Conservation (phyloP, 2,888 invertebrate genomes). For the Poecilobothrus nobilitatus region DNA sequence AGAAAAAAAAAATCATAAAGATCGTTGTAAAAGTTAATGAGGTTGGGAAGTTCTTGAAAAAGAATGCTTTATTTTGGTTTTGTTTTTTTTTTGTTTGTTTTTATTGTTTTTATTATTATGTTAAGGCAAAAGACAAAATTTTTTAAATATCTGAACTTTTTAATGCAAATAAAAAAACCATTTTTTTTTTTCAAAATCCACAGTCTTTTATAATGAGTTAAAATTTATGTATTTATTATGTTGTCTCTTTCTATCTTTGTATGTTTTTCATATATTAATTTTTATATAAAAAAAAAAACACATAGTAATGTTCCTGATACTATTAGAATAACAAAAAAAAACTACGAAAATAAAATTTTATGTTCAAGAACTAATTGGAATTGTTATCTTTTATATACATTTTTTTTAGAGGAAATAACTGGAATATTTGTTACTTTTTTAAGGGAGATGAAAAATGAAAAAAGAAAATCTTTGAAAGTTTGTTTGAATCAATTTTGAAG, state of each 20-base stretch:
- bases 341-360: background rate
- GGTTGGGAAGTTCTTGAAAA: background rate
- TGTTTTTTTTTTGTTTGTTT: too few species aligned
- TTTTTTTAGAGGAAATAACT: background rate
- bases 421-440: too few species aligned
- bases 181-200: background rate
- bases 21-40: background rate
- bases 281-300: too few species aligned
- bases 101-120: too few species aligned
- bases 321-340: too few species aligned
- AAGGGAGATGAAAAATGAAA: too few species aligned
- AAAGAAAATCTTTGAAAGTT: too few species aligned
- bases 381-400: background rate
- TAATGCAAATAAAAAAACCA: background rate
- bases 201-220: background rate
- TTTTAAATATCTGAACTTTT: background rate
- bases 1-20: background rate
- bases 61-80: background rate
- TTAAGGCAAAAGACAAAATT: background rate
- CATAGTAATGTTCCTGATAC: too few species aligned
- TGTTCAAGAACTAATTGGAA: background rate
- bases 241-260: background rate
- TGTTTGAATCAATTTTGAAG: background rate
- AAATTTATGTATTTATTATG: background rate
- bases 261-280: background rate